Evolutionary conservation across 1,140 invertebrate genomes (phyloP).

Genomic region (Battus philenor): DNA sequence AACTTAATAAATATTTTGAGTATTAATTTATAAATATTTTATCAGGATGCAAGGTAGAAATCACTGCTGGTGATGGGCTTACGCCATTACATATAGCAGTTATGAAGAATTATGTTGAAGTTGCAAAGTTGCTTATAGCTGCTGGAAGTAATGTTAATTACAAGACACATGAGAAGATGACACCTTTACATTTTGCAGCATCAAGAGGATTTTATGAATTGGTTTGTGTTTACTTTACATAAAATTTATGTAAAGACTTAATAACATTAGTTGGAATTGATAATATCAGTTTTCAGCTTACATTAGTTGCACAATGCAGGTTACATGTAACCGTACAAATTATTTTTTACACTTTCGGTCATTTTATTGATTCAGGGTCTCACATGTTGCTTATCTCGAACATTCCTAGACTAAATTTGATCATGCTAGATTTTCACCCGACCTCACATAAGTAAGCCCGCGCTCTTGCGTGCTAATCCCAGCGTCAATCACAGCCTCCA

Average conservation of each 20-base stretch:
- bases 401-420: no score
- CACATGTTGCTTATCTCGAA: no score
- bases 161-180: conserved; percentile 65
- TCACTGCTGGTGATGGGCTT: conserved; percentile 50
- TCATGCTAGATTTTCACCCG: no score
- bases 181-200: conserved; percentile 62
- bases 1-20: conserved; percentile 8
- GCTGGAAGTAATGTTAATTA: conserved; percentile 59
- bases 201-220: conserved; percentile 55
- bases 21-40: conserved; percentile 10
- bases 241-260: neutral
- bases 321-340: no score
- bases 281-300: no score
- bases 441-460: no score
- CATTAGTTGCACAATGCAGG: no score
- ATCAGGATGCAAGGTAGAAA: conserved; percentile 60
- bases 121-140: conserved; percentile 39
- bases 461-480: no score
- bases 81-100: conserved; percentile 60
- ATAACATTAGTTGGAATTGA: neutral
- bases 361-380: no score
- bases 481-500: no score
- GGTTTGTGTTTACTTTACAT: conserved; percentile 27
- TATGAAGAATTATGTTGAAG: conserved; percentile 48
- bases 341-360: no score